A percentile compares a stretch with the other conserved stretches of the same genome.
phyloP scores from a whole-genome alignment of 2,113 vertebrate genomes.

The Puntigrus tetrazona region DNA sequence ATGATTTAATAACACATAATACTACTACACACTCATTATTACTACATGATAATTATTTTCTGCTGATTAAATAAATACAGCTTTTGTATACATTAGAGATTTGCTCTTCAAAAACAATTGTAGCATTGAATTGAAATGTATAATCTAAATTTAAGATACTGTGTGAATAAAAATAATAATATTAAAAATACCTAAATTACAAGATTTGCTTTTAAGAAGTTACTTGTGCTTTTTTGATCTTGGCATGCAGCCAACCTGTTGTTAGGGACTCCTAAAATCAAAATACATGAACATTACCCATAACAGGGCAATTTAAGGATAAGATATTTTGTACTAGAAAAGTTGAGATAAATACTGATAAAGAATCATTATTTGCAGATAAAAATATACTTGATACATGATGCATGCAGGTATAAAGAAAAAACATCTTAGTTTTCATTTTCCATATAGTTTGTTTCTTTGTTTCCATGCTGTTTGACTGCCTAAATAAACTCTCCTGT shows the following conservation, averaged over 20 bases:
- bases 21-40: too few relatives aligned
- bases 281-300: slow-evolving; percentile 46
- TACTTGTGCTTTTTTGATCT: too few relatives aligned
- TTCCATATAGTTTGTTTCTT: background rate
- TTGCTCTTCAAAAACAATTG: too few relatives aligned
- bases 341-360: background rate
- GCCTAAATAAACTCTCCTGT: slow-evolving; percentile 13
- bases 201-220: background rate
- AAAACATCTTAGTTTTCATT: background rate
- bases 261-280: too few relatives aligned
- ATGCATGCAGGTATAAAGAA: background rate
- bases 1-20: too few relatives aligned
- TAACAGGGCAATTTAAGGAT: background rate
- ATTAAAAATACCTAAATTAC: background rate
- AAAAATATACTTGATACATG: background rate
- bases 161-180: background rate
- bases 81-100: background rate
- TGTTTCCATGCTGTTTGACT: background rate
- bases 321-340: background rate
- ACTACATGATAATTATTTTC: too few relatives aligned
- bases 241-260: too few relatives aligned
- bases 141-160: background rate
- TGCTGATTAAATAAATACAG: background rate
- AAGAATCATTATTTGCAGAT: background rate
- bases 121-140: background rate